Conservation (phyloP, 2,888 invertebrate genomes). For the Drosophila kanekoi region DNA sequence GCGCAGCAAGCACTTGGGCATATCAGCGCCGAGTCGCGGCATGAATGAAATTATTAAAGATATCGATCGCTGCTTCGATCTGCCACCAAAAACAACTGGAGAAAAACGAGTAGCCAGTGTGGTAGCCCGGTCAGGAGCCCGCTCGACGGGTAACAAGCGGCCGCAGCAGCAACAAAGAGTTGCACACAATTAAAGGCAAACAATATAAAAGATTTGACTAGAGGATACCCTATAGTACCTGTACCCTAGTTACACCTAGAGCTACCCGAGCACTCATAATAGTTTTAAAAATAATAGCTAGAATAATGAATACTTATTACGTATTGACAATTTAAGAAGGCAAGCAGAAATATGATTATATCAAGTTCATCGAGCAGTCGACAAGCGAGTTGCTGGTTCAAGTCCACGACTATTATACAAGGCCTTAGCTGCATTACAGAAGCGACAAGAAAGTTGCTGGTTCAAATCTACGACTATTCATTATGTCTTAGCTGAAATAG, state of each 20-base stretch:
- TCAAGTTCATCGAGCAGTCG: no score
- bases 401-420: no score
- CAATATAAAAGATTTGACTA: neutral
- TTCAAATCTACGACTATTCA: no score
- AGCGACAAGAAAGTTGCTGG: no score
- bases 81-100: constrained; percentile 42
- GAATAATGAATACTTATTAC: no score
- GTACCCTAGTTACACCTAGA: neutral
- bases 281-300: neutral
- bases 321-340: no score
- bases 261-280: no score
- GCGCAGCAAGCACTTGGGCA: constrained; percentile 53
- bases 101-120: constrained; percentile 34
- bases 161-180: constrained; percentile 10
- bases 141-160: constrained; percentile 31
- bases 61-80: constrained; percentile 70
- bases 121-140: constrained; percentile 36
- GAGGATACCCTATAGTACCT: constrained; percentile 8
- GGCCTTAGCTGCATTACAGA: no score
- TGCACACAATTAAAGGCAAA: constrained; percentile 16
- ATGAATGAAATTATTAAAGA: constrained; percentile 80
- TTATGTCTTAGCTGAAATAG: no score
- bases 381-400: no score
- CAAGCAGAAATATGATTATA: no score
- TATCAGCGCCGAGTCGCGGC: constrained; percentile 53